Percentiles rank a stretch among this genome's conserved stretches.
Evolutionary conservation across 2,888 invertebrate species (phyloP).

Genomic region (Ferrisia virgata): DNA sequence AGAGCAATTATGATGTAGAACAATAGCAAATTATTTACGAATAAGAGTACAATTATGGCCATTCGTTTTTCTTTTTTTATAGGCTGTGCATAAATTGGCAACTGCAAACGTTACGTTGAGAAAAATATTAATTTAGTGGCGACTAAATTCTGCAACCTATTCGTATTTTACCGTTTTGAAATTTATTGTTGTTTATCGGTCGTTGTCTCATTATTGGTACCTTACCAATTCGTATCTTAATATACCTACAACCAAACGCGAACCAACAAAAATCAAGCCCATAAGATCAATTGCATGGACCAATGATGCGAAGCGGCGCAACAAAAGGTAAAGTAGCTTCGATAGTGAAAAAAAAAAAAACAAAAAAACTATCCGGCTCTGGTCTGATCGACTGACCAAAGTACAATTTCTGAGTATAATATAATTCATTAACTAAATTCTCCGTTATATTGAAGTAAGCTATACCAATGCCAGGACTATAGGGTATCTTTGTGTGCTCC

Average conservation of each 20-base stretch:
- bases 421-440: slow-evolving; percentile 36
- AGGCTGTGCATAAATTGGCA: not conserved
- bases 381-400: slow-evolving; percentile 32
- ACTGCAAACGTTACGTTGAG: not conserved
- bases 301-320: slow-evolving; percentile 38
- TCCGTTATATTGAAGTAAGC: slow-evolving; percentile 21
- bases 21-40: not conserved
- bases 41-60: not conserved
- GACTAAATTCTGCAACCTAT: too few relatives aligned
- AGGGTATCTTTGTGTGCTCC: not conserved
- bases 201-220: not conserved
- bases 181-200: slow-evolving; percentile 23
- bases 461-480: not conserved
- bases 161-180: slow-evolving; percentile 30
- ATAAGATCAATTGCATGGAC: slow-evolving; percentile 39
- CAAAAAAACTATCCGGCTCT: slow-evolving; percentile 15
- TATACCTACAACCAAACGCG: not conserved
- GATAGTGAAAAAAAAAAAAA: not conserved
- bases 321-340: slow-evolving; percentile 27
- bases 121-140: not conserved
- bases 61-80: not conserved
- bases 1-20: not conserved
- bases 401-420: not conserved
- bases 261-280: not conserved
- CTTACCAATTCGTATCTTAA: not conserved